A percentile compares a stretch with the other conserved stretches of the same genome.
Evolutionary conservation across 2,888 invertebrate species (phyloP).

Genomic region (Conchocele bisecta): DNA sequence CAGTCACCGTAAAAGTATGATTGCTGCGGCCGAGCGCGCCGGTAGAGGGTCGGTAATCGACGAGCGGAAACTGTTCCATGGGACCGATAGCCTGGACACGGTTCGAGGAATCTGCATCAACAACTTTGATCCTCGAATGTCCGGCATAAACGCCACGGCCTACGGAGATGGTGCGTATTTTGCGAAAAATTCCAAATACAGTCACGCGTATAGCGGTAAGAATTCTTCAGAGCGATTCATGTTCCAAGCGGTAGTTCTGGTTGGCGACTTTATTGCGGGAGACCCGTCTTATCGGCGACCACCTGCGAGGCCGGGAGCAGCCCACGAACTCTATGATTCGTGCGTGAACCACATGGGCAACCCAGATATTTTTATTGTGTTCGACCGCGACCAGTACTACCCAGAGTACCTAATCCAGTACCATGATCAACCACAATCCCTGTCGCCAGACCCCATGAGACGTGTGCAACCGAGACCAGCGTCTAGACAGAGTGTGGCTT

Average conservation of each 20-base stretch:
- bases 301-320: slow-evolving; percentile 55
- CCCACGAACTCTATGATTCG: slow-evolving; percentile 66
- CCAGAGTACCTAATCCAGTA: slow-evolving; percentile 71
- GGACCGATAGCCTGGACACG: slow-evolving; percentile 59
- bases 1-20: slow-evolving; percentile 47
- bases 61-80: slow-evolving; percentile 68
- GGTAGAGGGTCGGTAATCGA: slow-evolving; percentile 18
- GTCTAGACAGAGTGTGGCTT: too few species aligned
- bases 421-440: too few species aligned
- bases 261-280: slow-evolving; percentile 68
- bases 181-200: slow-evolving; percentile 62
- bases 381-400: slow-evolving; percentile 69
- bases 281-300: slow-evolving; percentile 48
- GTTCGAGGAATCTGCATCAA: slow-evolving; percentile 67
- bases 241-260: slow-evolving; percentile 69
- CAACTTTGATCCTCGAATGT: slow-evolving; percentile 67
- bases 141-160: slow-evolving; percentile 69
- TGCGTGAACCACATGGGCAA: slow-evolving; percentile 64
- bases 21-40: slow-evolving; percentile 13
- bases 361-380: slow-evolving; percentile 69
- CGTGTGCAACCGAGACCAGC: too few species aligned
- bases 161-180: slow-evolving; percentile 72
- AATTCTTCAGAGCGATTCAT: slow-evolving; percentile 54
- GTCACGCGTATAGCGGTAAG: slow-evolving; percentile 52
- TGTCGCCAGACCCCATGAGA: too few species aligned